A percentile compares a stretch with the other conserved stretches of the same genome.
phyloP scores from a whole-genome alignment of 2,797 vertebrate genomes.

The Clarias laeviceps region DNA sequence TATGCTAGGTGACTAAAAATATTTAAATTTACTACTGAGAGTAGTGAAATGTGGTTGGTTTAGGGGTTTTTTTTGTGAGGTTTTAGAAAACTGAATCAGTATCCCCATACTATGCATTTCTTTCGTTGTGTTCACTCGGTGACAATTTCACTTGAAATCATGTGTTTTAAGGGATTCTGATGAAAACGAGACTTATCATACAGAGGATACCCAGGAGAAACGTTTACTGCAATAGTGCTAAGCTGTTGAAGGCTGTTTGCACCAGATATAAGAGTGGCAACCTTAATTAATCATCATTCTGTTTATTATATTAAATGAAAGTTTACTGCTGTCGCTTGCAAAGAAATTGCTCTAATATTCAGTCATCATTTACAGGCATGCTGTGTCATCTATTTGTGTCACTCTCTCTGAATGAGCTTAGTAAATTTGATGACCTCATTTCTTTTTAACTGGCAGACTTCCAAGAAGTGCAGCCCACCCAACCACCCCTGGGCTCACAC shows the following conservation, averaged over 20 bases:
- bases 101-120: background rate
- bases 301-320: background rate
- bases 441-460: conserved; percentile 51
- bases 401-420: conserved; percentile 30
- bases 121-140: conserved; percentile 6
- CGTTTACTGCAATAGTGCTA: background rate
- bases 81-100: background rate
- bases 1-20: conserved; percentile 9
- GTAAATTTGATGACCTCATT: conserved; percentile 3
- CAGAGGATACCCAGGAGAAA: background rate
- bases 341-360: too few relatives aligned
- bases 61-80: background rate
- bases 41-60: conserved; percentile 55
- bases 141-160: conserved; percentile 41
- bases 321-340: too few relatives aligned
- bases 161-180: background rate
- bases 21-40: conserved; percentile 48
- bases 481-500: conserved; percentile 18
- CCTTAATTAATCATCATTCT: background rate
- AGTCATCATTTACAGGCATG: background rate
- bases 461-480: conserved; percentile 54
- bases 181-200: conserved; percentile 34
- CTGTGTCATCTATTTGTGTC: background rate
- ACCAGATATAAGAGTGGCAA: background rate
- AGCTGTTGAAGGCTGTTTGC: background rate